Evolutionary conservation across 2,888 invertebrate species (phyloP).

Genomic region (Drosophila affinis): DNA sequence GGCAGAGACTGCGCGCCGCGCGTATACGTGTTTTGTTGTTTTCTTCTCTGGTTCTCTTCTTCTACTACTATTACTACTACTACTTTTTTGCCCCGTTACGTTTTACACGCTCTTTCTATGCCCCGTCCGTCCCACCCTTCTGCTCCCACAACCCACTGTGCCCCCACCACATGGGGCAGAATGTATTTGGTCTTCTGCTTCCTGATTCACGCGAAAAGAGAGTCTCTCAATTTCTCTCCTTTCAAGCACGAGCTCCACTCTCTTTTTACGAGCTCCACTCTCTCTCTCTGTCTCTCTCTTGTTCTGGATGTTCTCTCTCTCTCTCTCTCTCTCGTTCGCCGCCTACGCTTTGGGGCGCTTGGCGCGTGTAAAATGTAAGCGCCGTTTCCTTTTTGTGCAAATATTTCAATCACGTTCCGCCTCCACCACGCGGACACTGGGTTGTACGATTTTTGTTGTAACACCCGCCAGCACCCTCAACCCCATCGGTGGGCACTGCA

Average conservation of each 20-base stretch:
- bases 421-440: conserved; percentile 34
- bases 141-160: neutral
- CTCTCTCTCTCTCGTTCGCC: conserved; percentile 16
- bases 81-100: conserved; percentile 71
- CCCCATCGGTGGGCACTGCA: conserved; percentile 9
- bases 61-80: conserved; percentile 72
- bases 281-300: conserved; percentile 8
- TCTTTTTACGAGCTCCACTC: no score
- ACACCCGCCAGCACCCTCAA: conserved; percentile 36
- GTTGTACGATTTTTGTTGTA: conserved; percentile 44
- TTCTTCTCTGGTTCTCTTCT: conserved; percentile 42
- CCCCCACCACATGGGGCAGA: conserved; percentile 51
- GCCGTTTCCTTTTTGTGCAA: conserved; percentile 73
- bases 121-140: conserved; percentile 38
- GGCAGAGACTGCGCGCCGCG: conserved; percentile 36
- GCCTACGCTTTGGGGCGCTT: conserved; percentile 10
- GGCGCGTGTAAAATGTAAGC: conserved; percentile 62
- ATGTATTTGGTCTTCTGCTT: conserved; percentile 53
- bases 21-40: conserved; percentile 20
- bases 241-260: neutral
- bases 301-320: conserved; percentile 30
- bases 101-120: conserved; percentile 71
- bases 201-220: conserved; percentile 53
- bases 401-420: conserved; percentile 78
- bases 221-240: conserved; percentile 33